These are phyloP conservation scores for Sinopyrophorus schimmeli DNA, from an alignment of 2,888 invertebrate species.

Conservation along the genomic window DNA sequence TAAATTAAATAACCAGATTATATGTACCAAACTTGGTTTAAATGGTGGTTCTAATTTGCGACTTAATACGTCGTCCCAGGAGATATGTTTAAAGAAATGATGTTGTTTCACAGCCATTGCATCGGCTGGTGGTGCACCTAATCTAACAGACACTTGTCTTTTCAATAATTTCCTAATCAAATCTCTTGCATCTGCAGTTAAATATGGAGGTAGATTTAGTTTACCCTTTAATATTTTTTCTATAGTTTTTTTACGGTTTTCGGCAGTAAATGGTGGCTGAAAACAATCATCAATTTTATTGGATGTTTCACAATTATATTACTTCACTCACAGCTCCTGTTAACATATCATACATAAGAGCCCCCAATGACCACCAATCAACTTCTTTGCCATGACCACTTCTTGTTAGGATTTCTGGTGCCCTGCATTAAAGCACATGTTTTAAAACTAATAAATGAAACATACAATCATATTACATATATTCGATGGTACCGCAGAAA, in stretches of 20 bases:
- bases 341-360: conserved; percentile 98
- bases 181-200: conserved; percentile 94
- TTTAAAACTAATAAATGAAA: not conserved
- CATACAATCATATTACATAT: conserved; percentile 76
- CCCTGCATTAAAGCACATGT: conserved; percentile 65
- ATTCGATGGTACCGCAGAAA: conserved; percentile 99
- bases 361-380: conserved; percentile 99
- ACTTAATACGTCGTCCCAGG: conserved; percentile 91
- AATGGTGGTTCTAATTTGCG: conserved; percentile 93
- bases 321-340: too few species aligned
- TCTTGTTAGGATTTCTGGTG: conserved; percentile 95
- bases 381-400: conserved; percentile 98
- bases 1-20: not conserved
- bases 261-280: conserved; percentile 96
- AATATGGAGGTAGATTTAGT: conserved; percentile 90
- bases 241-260: conserved; percentile 97
- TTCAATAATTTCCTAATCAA: conserved; percentile 89
- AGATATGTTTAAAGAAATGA: conserved; percentile 91
- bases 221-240: conserved; percentile 98
- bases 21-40: conserved; percentile 84
- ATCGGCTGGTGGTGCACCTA: conserved; percentile 84
- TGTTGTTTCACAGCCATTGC: conserved; percentile 90
- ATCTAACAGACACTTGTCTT: conserved; percentile 77
- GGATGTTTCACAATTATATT: too few species aligned
- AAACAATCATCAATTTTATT: too few species aligned